Evolutionary conservation across 2,888 invertebrate species (phyloP), one percentile per base, ranked within the genome.

Genomic region (Adineta ricciae): DNA sequence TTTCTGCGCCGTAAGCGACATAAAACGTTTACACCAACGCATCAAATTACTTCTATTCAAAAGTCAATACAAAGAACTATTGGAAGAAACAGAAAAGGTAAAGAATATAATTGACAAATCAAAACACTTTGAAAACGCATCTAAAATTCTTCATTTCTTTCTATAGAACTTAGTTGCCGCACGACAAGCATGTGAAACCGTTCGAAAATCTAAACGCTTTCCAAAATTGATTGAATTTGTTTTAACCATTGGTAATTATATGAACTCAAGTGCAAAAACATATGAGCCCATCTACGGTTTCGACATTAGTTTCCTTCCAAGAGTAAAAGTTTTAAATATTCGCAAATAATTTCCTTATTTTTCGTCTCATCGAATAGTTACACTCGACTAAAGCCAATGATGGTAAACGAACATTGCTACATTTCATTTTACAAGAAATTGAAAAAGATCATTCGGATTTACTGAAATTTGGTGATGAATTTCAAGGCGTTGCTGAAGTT

Each of bases 231-330:
- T 99, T 24, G 95, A 97, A 90, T 91, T 98, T 0, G 93, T 98
- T 86, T 92, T 99, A 0, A 90, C 97, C 21, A 92, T 97, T 38
- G 98, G 98, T 7, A 99, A 99, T 91, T 96, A 95, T 89, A 95
- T 99, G 95, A 98, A 98, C 90, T 93, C 95, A 0, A 97, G 97
- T 0, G 95, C 96, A 14, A 94, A 94, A 88, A 96, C 97, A 89
- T 96, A 95, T 1, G 95, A 95, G 87, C 83, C 90, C 87, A 96
- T 97, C 0, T 94, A 95, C 88, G 99, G 96, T 1, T 99, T 98
- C 90, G 97, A 99, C 91, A 95, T 99, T 88, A 96, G 94, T 89
- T 97, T 95, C 89, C 92, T 99, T 19, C 94, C 97, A 0, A 97
- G 98, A 93, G 95, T 95, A 89, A 87, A 52, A 36, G 36, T 54